Evolutionary conservation across 2,888 invertebrate species (phyloP), one percentile per base, ranked within the genome.

Genomic region (Cheilosia impressa): DNA sequence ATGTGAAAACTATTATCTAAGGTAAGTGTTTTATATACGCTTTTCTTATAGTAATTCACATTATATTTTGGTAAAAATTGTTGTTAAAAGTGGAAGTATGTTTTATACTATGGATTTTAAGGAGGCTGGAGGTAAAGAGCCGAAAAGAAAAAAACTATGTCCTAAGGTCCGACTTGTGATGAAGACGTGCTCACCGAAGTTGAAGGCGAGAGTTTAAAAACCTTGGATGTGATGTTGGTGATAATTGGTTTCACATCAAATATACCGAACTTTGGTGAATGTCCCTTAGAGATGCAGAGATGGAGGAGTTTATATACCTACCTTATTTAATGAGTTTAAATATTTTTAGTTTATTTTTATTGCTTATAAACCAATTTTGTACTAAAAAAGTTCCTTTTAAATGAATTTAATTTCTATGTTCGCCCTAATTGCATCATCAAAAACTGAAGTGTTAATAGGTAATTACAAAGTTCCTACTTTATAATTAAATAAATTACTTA

Each of bases 151-250:
- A 45, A 45, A 45, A 45, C 4, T 2, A n/a, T 45, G 1, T 3
- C 45, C 17, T 17, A 45, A n/a, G 2, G 45, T n/a, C 45, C 45
- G n/a, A n/a, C 45, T n/a, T 45, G 45, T 45, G 17, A 45, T 45
- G n/a, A 45, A 45, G 45, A 17, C 17, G 45, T 45, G 13, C 31
- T 52, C 9, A 52, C 52, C 7, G 31, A 53, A 31, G 53, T 53
- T 53, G 53, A 53, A 53, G 53, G 24, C n/a, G 53, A 53, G 31
- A 31, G 53, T 5, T n/a, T 53, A 53, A 53, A 53, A 31, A 53
- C 31, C 31, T 53, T 53, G 31, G 53, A 2, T 53, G 53, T 53
- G 53, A 53, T n/a, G n/a, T n/a, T n/a, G 3, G 45, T n/a, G 45
- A 45, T n/a, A 5, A 15, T n/a, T 17, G 45, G 45, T n/a, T n/a